Percentiles rank a stretch among this genome's conserved stretches.
These are phyloP conservation scores for Alcedo quadribrachys DNA, from an alignment of 2,797 vertebrate genomes.

Conservation along the genomic window DNA sequence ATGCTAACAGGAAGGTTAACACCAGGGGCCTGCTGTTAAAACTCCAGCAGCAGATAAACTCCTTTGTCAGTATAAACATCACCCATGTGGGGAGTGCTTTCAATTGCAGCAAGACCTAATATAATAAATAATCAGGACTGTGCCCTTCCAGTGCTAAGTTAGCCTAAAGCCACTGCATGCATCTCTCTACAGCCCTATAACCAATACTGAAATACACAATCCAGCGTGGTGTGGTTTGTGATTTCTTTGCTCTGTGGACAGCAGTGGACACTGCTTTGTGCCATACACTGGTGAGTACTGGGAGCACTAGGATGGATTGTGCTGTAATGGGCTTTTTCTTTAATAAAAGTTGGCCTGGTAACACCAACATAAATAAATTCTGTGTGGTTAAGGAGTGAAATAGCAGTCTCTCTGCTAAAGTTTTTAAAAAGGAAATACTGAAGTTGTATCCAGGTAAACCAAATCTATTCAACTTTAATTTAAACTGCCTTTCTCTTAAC, in stretches of 20 bases:
- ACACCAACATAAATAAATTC: background rate
- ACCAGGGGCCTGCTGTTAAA: background rate
- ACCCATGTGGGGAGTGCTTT: background rate
- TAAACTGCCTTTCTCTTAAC: too few relatives aligned
- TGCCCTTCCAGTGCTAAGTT: background rate
- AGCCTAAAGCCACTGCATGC: background rate
- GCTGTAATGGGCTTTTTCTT: background rate
- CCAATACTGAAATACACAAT: background rate
- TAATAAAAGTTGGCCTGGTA: background rate
- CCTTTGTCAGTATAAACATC: background rate
- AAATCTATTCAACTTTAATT: background rate
- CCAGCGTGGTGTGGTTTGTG: background rate
- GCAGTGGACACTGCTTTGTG: background rate
- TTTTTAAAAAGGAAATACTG: background rate
- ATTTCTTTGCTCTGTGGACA: background rate
- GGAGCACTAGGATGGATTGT: background rate
- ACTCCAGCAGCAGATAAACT: background rate
- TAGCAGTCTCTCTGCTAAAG: background rate
- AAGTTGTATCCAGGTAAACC: background rate
- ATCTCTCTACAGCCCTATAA: background rate
- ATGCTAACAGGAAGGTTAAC: background rate
- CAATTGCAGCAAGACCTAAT: background rate
- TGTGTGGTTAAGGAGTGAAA: background rate
- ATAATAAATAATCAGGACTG: background rate
- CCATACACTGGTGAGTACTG: background rate